Base-by-base conservation (phyloP, 2,113 vertebrate species). In the Callipepla californica region DNA sequence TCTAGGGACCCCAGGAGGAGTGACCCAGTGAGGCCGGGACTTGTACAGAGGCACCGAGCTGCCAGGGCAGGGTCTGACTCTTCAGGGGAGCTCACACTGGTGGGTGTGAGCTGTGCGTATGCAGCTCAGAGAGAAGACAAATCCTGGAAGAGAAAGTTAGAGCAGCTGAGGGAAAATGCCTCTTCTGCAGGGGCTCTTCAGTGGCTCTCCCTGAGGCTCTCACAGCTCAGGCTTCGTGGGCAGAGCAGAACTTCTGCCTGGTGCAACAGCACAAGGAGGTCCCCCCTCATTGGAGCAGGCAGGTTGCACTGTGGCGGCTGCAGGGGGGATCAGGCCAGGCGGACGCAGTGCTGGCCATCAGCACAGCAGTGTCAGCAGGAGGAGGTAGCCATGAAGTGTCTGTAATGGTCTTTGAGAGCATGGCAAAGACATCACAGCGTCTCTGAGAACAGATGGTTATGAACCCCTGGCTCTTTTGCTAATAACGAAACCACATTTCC, bases 101-200 rank as follows among this genome's bases (percentile, higher is more conserved):
- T 59, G 57, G 21, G 47, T 13, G 18, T 30, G 68, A 84, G 42
- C 40, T 57, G 28, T 40, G 51, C 83, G 2, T 3, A 67, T 14
- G 53, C 18, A 15, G 34, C 32, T 63, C 22, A 22, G 15, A 15
- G 47, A 7, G 16, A 20, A 61, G 11, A 23, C 11, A 55, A 78
- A 57, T 70, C 16, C 11, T 58, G 30, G 42, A 59, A 9, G 9
- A 10, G 12, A 44, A 44, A 65, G 85, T 42, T 11, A 2, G 80
- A 79, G 30, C n/a, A 73, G 15, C 44, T 81, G n/a, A 72, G 26
- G 30, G 40, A 87, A 92, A 87, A 82, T 26, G 12, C 63, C 66
- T 59, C 7, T 72, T 80, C 47, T 73, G 13, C 75, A 72, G 26
- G 28, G 72, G 23, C 38, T 66, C 44, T 82, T 45, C 23, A n/a